Evolutionary conservation across 2,888 invertebrate genomes (phyloP), one percentile per base, ranked within the genome.

Genomic region (Acheta domesticus): DNA sequence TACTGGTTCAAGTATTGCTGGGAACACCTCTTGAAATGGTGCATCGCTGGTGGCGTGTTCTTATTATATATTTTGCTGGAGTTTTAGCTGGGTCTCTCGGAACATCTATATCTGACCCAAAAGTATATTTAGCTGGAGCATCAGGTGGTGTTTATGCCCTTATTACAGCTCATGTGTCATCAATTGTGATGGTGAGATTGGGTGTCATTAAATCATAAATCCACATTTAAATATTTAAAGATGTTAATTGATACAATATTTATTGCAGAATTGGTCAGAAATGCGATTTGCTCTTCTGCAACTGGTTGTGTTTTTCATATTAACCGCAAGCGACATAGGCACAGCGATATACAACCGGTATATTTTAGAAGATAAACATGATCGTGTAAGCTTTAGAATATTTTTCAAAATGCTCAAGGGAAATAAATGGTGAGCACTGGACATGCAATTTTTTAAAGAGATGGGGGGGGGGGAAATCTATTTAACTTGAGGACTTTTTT

Each of bases 1-100:
- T 98, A 48, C 87, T 96, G 79, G 96, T 98, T 81, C 98, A 99
- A 87, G 89, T 99, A 81, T 90, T 98, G 86, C 90, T 99, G 80
- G 99, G 99, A 0, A 91, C 98, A 14, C 97, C 98, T 0, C 87
- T 99, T 81, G 99, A 99, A 88, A 93, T 99, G 92, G 98, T 98
- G 1, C 98, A 99, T 87, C 92, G 93, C 83, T 96, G 96, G 93
- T 97, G 97, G 96, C 90, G 98, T 77, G 94, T 99, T 11, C 88
- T 93, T 0, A 87, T 93, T 16, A 93, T 97, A 49, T 97, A 97
- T 86, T 85, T 94, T 74, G 92, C 94, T 0, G 96, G 96, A 0
- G 96, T 96, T 0, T 86, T 93, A 0, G 96, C 96, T 1, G 96
- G 96, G 4, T 95, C 95, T 0, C 89, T 96, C 82, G 94, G 93